Base-by-base conservation (phyloP, 1,140 invertebrate genomes). In the Diachasmimorpha longicaudata region DNA sequence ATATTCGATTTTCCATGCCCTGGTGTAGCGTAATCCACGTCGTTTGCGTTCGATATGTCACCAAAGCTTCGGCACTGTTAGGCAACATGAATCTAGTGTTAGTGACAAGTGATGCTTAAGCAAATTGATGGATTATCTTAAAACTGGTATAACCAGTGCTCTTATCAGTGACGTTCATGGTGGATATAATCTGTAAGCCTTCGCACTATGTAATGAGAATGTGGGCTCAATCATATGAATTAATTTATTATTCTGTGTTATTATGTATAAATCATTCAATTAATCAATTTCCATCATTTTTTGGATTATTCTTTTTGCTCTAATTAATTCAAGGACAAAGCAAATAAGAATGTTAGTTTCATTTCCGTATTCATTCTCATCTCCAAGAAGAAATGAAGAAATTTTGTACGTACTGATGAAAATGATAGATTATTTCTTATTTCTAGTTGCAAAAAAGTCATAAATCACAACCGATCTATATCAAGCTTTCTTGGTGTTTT, bases 11-110 rank as follows among this genome's bases (percentile, higher is more conserved):
- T 79, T 44, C 80, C 68, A 78, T 81, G 81, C 78, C 79, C 76
- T 37, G 81, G 78, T 46, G 79, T 75, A 77, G 79, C 77, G 75
- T 85, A 83, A 79, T 85, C 86, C 81, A 85, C 87, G 79, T 89
- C 89, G 42, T 82, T 87, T 74, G 91, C 87, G 84, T 89, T 90
- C 79, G 90, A 91, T 81, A 92, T 88, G 88, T 92, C 91, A 80
- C 91, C 90, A 84, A 92, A 92, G 88, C 91, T 91, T 82, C 91
- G 90, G 88, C 91, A 91, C 91, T 92, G 87, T 86, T 63, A 31
- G 58, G 58, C 23, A 63, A 63, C 58, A 84, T 82, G 77, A 80
- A 68, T 70, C 52, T 58, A 37, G 73, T 39, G 71, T 66, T 58
- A 55, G 44, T 77, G 66, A 77, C 52, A 67, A 25, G 77, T 75